Evolutionary conservation across 1,140 invertebrate genomes (phyloP), one percentile per base, ranked within the genome.

Genomic region (Chironomus tepperi): DNA sequence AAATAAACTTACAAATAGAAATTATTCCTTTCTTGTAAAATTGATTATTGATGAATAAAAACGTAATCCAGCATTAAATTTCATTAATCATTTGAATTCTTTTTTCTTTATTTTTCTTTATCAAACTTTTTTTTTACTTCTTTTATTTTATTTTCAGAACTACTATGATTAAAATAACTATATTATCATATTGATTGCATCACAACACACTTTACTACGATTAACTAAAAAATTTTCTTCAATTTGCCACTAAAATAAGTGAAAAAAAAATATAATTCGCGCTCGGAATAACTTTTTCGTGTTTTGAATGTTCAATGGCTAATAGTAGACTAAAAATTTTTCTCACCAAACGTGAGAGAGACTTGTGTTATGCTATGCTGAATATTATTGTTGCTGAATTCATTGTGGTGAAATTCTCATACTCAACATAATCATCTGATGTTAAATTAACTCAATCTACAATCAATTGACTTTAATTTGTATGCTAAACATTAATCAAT

Each of bases 1-100:
- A 57, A 57, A 57, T 57, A 57, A 57, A 57, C 47, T 57, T 57
- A 57, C 47, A 57, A 57, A 57, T 57, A 57, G n/a, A n/a, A n/a
- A 57, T 57, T 57, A 57, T 57, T 57, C 12, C 47, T 57, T 57
- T 57, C 12, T 57, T 57, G 47, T n/a, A 12, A 57, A 57, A 57
- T 57, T 57, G 47, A 57, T 57, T 57, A n/a, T 57, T 57, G 47
- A 12, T 57, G 47, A 57, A 57, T 57, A 57, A 57, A n/a, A 57
- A 57, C 47, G 47, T 57, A 57, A 57, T 57, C 47, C 12, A 57
- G 10, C 3, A 57, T 57, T 57, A 57, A 57, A 57, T 57, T 57
- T 57, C 47, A 57, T 57, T 57, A 15, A 57, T 57, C 47, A 57
- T 57, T 57, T 12, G 47, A 57, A 57, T 57, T 57, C 47, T 57